Conservation (phyloP, 1,140 invertebrate species). For the Wiebesia pumilae region DNA sequence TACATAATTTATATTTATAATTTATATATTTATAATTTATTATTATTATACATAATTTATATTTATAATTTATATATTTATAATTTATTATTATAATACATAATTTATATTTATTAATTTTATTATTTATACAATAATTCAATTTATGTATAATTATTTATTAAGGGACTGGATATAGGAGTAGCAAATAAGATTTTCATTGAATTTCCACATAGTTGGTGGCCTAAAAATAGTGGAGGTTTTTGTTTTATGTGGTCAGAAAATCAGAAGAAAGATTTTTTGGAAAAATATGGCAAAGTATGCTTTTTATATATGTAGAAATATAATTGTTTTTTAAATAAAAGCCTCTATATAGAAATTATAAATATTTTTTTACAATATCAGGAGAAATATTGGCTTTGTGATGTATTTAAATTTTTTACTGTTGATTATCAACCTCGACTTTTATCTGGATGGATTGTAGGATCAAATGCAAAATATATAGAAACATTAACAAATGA, state of each 20-base stretch:
- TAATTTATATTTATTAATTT: no score
- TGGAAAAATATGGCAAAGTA: slow-evolving; percentile 57
- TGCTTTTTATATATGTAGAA: slow-evolving; percentile 27
- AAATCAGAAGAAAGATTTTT: slow-evolving; percentile 70
- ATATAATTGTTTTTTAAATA: slow-evolving; percentile 16
- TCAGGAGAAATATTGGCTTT: slow-evolving; percentile 77
- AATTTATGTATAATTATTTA: slow-evolving; percentile 30
- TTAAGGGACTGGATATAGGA: slow-evolving; percentile 77
- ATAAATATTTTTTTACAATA: slow-evolving; percentile 34
- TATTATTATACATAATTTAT: no score
- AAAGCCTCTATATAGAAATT: no score
- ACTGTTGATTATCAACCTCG: slow-evolving; percentile 80
- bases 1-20: no score
- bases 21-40: no score
- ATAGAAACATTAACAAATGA: slow-evolving; percentile 76
- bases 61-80: no score
- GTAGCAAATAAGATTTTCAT: slow-evolving; percentile 83
- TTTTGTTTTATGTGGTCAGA: slow-evolving; percentile 77
- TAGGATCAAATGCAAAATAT: slow-evolving; percentile 75
- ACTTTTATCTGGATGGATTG: slow-evolving; percentile 80
- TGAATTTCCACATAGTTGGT: slow-evolving; percentile 80
- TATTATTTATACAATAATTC: slow-evolving; percentile 14
- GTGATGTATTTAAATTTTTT: slow-evolving; percentile 81
- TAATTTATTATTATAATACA: no score
- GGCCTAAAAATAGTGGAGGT: slow-evolving; percentile 73